A percentile compares a stretch with the other conserved stretches of the same genome.
These are phyloP conservation scores for Conus ventricosus DNA, from an alignment of 1,140 invertebrate species.

Conservation along the genomic window DNA sequence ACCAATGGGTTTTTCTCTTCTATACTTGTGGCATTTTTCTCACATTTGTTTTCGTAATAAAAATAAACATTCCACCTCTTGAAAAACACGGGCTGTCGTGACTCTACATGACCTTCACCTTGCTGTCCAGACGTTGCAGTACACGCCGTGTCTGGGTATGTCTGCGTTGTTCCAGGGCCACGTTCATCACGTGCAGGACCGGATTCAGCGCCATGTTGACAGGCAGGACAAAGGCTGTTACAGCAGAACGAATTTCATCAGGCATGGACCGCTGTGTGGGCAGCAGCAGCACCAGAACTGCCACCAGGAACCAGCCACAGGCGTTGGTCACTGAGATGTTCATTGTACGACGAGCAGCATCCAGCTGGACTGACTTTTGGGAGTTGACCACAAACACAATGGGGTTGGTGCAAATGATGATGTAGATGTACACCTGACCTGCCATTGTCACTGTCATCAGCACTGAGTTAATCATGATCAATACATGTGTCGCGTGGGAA, in stretches of 20 bases:
- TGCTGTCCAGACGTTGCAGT: neutral
- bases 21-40: too few relatives aligned
- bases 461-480: neutral
- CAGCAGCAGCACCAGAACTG: neutral
- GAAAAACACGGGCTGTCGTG: too few relatives aligned
- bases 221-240: neutral
- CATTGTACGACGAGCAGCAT: neutral
- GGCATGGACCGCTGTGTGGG: neutral
- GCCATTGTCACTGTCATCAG: neutral
- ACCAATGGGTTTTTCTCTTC: too few relatives aligned
- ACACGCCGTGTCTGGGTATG: neutral
- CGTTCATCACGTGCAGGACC: neutral
- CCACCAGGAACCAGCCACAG: slow-evolving; percentile 1
- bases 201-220: neutral
- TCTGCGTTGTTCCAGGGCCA: neutral
- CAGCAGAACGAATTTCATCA: neutral
- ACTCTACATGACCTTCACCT: neutral
- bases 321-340: neutral
- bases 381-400: neutral
- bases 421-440: neutral
- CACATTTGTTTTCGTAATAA: too few relatives aligned
- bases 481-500: neutral
- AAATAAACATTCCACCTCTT: too few relatives aligned
- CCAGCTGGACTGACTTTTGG: neutral
- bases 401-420: neutral